Conservation (phyloP, 2,797 vertebrate species). For the Neostethus bicornis region DNA sequence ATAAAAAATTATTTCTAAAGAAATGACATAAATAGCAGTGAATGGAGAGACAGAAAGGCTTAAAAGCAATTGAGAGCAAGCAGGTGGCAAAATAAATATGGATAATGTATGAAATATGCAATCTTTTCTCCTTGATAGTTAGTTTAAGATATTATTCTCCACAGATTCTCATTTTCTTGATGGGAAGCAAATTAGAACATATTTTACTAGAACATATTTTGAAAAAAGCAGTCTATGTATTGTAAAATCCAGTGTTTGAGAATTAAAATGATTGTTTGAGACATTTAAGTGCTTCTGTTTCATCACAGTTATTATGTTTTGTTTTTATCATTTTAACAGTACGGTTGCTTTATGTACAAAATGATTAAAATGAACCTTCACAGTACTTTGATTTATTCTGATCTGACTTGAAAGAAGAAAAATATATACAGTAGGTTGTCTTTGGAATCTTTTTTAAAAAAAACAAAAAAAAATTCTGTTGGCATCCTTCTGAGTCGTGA, state of each 20-base stretch:
- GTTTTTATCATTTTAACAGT: no score
- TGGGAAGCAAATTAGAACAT: not conserved
- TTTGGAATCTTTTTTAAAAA: not conserved
- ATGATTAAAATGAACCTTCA: not conserved
- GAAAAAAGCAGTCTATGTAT: not conserved
- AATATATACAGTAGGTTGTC: no score
- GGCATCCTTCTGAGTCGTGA: no score
- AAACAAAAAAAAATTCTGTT: conserved; percentile 8
- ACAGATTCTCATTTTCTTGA: not conserved
- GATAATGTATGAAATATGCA: not conserved
- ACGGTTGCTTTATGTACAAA: not conserved
- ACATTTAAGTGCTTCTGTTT: not conserved
- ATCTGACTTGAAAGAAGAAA: not conserved
- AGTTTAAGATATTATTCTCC: not conserved
- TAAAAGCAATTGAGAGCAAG: not conserved
- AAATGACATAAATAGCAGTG: not conserved
- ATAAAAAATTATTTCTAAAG: not conserved
- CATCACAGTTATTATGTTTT: no score
- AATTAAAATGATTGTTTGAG: not conserved
- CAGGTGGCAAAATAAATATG: not conserved
- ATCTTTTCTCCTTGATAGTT: not conserved
- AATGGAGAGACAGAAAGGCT: not conserved
- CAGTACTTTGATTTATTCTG: not conserved
- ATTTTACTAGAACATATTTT: not conserved
- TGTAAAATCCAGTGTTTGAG: not conserved